phyloP scores from a whole-genome alignment of 2,888 invertebrate genomes.

The Theretra japonica region DNA sequence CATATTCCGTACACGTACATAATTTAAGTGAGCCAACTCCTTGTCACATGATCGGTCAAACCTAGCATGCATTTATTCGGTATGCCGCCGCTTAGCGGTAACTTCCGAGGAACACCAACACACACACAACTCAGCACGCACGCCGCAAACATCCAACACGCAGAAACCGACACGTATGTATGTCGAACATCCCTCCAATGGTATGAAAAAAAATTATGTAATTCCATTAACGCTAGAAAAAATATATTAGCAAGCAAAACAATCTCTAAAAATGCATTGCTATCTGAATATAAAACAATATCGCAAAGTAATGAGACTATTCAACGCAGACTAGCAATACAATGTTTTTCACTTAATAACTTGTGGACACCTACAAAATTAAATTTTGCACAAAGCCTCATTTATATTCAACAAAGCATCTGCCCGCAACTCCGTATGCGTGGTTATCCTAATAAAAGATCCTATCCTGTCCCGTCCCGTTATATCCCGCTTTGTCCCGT shows the following conservation, averaged over 20 bases:
- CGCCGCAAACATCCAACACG: background rate
- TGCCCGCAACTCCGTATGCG: too few species aligned
- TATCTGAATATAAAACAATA: slow-evolving; percentile 11
- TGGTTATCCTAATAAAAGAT: too few species aligned
- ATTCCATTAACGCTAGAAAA: slow-evolving; percentile 7
- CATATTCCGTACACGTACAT: too few species aligned
- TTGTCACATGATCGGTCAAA: background rate
- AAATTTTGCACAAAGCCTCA: background rate
- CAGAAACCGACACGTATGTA: background rate
- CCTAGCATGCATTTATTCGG: slow-evolving; percentile 3
- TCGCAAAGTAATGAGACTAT: slow-evolving; percentile 5
- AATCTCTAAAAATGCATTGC: background rate
- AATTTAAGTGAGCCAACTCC: background rate
- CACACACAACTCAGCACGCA: background rate
- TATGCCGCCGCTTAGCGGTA: background rate
- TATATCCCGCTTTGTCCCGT: too few species aligned
- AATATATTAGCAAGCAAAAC: background rate
- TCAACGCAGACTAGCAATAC: too few species aligned
- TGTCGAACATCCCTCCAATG: background rate
- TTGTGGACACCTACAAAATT: background rate
- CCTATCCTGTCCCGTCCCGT: too few species aligned
- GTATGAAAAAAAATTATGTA: background rate
- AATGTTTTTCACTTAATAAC: background rate
- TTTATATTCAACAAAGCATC: background rate
- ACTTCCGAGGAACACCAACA: background rate